Evolutionary conservation across 2,113 vertebrate species (phyloP), one percentile per base, ranked within the genome.

Genomic region (Calonectris borealis): DNA sequence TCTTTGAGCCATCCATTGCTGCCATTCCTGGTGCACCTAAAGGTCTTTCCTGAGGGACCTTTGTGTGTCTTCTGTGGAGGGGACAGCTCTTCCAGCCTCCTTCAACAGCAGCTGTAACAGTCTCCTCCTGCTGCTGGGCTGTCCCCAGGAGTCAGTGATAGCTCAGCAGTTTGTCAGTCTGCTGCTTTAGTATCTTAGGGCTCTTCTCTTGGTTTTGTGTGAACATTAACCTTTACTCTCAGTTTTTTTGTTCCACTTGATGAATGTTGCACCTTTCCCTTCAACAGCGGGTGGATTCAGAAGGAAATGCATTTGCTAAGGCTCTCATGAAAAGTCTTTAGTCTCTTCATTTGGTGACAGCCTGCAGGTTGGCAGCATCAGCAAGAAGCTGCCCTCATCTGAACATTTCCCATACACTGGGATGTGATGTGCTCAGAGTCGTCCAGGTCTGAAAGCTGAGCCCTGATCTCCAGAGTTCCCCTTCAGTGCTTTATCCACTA

Each of bases 221-320:
- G 12, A 44, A 29, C 2, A 4, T 27, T 34, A 38, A 54, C 13
- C 21, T 55, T 46, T 25, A 36, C 27, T 24, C 27, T 40, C 2
- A 1, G 29, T 6, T 18, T 51, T 52, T 75, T 22, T 34, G 8
- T 34, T 64, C 42, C 2, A 0, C n/a, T 57, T 19, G 58, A 48
- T 42, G 62, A 34, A 18, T 22, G 86, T 75, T 13, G 1, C 19
- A 13, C 3, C 24, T 86, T 86, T 48, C 6, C 58, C 24, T 64
- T 34, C 17, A 38, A 17, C 0, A 21, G 22, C 0, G 0, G 34
- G 49, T 0, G 1, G 31, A 24, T 21, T 54, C 36, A 44, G 89
- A n/a, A 84, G n/a, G 61, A 76, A 84, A 68, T 8, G 13, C 26
- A 4, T 38, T 66, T 58, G 11, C 60, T 62, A 26, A 54, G 31